Base-by-base conservation (phyloP, 2,797 vertebrate species). In the Amblyraja radiata region DNA sequence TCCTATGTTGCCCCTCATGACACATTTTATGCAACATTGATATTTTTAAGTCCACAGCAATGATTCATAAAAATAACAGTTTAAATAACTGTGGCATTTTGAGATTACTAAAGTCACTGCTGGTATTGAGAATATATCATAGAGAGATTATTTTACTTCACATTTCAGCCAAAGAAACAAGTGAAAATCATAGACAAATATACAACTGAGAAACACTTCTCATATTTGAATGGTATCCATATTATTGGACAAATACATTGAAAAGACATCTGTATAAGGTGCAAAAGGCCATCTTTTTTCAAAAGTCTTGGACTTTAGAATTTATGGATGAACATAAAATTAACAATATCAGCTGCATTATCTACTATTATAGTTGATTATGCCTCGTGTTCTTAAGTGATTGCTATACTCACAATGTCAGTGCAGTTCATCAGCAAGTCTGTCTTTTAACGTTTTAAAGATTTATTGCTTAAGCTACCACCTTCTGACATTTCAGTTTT, bases 401-500 rank as follows among this genome's bases (percentile, higher is more conserved):
- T 76, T 39, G 1, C 36, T 63, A 90, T 90, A 90, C 32, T 90
- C 63, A 63, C 90, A 92, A 76, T 92, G 39, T 76, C 71, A 54
- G 71, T 92, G 5, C 25, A 76, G 71, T 92, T 92, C 39, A 58
- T 39, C 54, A 23, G 71, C 71, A 92, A n/a, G 39, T 54, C 90
- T 92, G 71, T 58, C 90, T 92, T 92, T 92, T 76, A 92, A 92
- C 23, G 73, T 54, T 76, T 92, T 92, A 92, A 92, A 92, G 90
- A 76, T 92, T 92, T 92, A 92, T 92, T 92, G 90, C 90, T 91
- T 91, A 91, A 91, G 68, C 90, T 74, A 92, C 90, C 90, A 92
- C 90, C 90, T 92, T 92, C 90, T 92, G 90, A 92, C 90, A 92
- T 92, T 76, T 92, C 71, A n/a, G 71, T 76, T 92, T 92, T 76